A percentile compares a stretch with the other conserved stretches of the same genome.
These are phyloP conservation scores for Steinernema scapterisci DNA, from an alignment of 2,888 invertebrate species.

Conservation along the genomic window DNA sequence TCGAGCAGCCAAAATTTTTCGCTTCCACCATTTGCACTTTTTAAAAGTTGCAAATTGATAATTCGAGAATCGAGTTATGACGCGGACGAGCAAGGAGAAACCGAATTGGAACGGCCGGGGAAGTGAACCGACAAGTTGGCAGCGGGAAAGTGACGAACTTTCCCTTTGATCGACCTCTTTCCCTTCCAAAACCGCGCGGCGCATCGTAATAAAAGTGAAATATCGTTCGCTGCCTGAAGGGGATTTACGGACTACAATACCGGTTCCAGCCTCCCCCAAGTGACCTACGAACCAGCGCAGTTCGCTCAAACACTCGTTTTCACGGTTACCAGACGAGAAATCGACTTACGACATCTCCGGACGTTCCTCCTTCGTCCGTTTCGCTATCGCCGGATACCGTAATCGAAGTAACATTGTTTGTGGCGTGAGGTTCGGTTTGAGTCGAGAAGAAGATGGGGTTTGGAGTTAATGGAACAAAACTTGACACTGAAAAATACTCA, in stretches of 20 bases:
- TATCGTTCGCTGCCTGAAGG: neutral
- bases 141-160: neutral
- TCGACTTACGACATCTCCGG: constrained; percentile 1
- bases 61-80: neutral
- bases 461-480: neutral
- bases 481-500: neutral
- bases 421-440: neutral
- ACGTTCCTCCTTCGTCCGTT: too few species aligned
- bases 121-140: constrained; percentile 2
- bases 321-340: neutral
- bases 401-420: neutral
- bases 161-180: neutral
- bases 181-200: neutral
- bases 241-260: constrained; percentile 6
- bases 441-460: neutral
- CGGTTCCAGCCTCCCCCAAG: constrained; percentile 2
- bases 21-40: too few species aligned
- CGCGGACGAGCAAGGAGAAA: neutral
- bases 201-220: constrained; percentile 19
- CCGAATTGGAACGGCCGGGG: neutral
- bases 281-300: neutral
- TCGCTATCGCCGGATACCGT: neutral
- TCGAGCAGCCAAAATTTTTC: too few species aligned
- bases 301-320: neutral
- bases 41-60: neutral